These are phyloP conservation scores for Drosophila planitibia DNA, from an alignment of 2,888 invertebrate species.

Conservation along the genomic window DNA sequence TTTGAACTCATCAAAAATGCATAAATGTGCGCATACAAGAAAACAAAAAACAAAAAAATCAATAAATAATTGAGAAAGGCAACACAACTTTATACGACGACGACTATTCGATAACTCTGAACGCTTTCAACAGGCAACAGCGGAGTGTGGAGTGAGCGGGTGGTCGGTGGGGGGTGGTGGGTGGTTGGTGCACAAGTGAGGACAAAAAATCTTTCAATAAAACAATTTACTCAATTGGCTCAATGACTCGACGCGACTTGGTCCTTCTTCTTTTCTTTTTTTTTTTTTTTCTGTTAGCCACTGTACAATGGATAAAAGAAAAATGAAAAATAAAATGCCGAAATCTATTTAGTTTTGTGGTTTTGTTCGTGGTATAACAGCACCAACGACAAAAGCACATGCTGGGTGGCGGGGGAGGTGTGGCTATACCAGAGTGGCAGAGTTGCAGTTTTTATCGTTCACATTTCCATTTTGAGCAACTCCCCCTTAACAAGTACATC, in stretches of 20 bases:
- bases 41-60: conserved; percentile 12
- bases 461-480: conserved; percentile 47
- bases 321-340: conserved; percentile 11
- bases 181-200: conserved; percentile 22
- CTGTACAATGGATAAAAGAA: conserved; percentile 37
- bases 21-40: conserved; percentile 63
- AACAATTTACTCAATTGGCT: conserved; percentile 83
- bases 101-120: conserved; percentile 38
- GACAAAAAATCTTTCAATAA: conserved; percentile 78
- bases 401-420: background rate
- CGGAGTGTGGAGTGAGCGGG: no score
- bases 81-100: conserved; percentile 19
- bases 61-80: background rate
- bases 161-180: background rate
- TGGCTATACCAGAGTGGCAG: conserved; percentile 19
- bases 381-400: conserved; percentile 41
- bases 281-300: conserved; percentile 42
- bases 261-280: conserved; percentile 47
- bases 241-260: conserved; percentile 76
- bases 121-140: conserved; percentile 17
- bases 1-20: conserved; percentile 68
- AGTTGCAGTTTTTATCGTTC: conserved; percentile 59
- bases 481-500: background rate
- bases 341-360: conserved; percentile 78
- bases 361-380: conserved; percentile 54